Evolutionary conservation across 1,140 invertebrate species (phyloP), one percentile per base, ranked within the genome.

Genomic region (Glossosoma conforme): DNA sequence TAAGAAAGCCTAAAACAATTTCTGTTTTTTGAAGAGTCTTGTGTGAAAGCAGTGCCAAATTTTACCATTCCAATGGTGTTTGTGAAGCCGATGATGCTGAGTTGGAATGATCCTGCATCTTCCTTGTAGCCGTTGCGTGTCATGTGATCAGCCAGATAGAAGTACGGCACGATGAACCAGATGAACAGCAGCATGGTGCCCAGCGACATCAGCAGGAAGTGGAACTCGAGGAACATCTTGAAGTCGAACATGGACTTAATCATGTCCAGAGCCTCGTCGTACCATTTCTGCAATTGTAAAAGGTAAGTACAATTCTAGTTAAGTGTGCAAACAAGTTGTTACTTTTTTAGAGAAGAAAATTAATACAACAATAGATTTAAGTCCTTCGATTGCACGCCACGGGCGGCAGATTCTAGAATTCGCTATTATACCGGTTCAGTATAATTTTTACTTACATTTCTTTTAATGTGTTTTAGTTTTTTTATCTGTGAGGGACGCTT

Each of bases 101-200:
- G 77, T 41, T 91, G 74, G 48, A 80, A 76, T 1, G 89, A 89
- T 28, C 82, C 85, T 36, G 84, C 78, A n/a, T 83, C 77, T 52
- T 88, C 82, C 6, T 75, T 72, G 58, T 86, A 86, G 0, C 75
- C 72, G 52, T 79, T 74, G 22, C 76, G 70, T 19, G 72, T 77
- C 67, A 85, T 76, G 61, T 82, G 78, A 46, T 91, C 88, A 33
- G 85, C 85, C 17, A 93, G 72, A 66, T 91, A 94, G 64, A 93
- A 88, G 72, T 94, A 93, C 24, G 89, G 89, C 38, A 92, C 86
- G 59, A 93, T 91, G 65, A 91, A 91, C 86, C 88, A 94, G 58
- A 84, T 85, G 67, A 92, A 93, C 14, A 93, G 74, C 25, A 92
- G 77, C 56, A 92, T 84, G 48, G 91, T 93, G 2, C 88, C 87